Conservation (phyloP, 2,888 invertebrate species). For the Nephrocerus scutellatus region DNA sequence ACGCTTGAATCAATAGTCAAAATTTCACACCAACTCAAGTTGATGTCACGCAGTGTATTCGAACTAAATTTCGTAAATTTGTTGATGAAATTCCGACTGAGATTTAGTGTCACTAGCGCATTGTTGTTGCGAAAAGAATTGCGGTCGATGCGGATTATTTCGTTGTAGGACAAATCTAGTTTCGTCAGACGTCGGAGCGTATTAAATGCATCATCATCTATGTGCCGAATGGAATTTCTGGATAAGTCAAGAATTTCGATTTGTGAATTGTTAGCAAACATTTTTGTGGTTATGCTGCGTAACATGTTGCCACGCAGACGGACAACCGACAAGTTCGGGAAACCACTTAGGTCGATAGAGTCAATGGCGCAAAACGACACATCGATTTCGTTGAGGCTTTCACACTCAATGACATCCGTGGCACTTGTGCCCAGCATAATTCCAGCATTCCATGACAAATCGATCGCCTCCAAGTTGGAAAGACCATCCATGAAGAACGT, state of each 20-base stretch:
- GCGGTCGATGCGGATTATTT: slow-evolving; percentile 55
- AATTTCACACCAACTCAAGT: slow-evolving; percentile 63
- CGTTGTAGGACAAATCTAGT: slow-evolving; percentile 65
- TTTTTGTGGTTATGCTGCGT: slow-evolving; percentile 50
- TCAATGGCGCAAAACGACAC: slow-evolving; percentile 58
- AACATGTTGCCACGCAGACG: slow-evolving; percentile 60
- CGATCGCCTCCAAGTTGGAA: slow-evolving; percentile 54
- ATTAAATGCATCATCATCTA: slow-evolving; percentile 57
- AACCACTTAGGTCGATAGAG: slow-evolving; percentile 54
- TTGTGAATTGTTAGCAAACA: slow-evolving; percentile 57
- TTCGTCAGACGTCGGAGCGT: slow-evolving; percentile 53
- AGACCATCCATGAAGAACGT: slow-evolving; percentile 53
- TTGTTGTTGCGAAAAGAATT: slow-evolving; percentile 56
- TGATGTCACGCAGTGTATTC: slow-evolving; percentile 53
- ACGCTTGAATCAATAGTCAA: slow-evolving; percentile 51
- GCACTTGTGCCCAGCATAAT: slow-evolving; percentile 43
- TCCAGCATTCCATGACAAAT: slow-evolving; percentile 57
- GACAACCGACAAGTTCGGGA: slow-evolving; percentile 55
- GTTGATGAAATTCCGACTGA: slow-evolving; percentile 60
- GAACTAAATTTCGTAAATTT: slow-evolving; percentile 54
- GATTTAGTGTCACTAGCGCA: slow-evolving; percentile 54
- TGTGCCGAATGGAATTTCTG: slow-evolving; percentile 56
- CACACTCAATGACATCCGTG: slow-evolving; percentile 48
- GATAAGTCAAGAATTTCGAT: slow-evolving; percentile 60
- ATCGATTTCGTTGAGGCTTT: slow-evolving; percentile 53